Base-by-base conservation (phyloP, 2,888 invertebrate genomes). In the Aleiodes leptofemur region DNA sequence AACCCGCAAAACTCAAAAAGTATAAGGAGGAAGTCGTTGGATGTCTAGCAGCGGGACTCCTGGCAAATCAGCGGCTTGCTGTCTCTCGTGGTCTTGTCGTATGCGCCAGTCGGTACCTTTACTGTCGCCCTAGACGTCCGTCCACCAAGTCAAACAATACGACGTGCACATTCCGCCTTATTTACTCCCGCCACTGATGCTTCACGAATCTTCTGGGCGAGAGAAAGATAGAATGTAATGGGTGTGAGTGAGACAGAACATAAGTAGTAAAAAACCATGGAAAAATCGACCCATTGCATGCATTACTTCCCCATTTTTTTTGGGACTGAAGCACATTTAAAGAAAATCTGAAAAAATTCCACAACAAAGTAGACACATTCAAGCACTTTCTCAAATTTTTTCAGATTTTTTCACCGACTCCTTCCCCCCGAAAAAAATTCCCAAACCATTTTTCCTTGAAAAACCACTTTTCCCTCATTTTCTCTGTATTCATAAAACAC, bases 141-240 rank as follows among this genome's bases (percentile, higher is more conserved):
- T 87, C 85, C 83, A 82, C 82, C 80, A 84, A 84, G 86, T 87
- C 84, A 87, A 87, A 87, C 88, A 88, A 88, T 87, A 86, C 87
- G 85, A 86, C 87, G 86, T 86, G 86, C 84, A 82, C 86, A 86
- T 86, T 85, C 84, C 83, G 81, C 84, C 84, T 87, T 87, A 87
- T 88, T 87, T 87, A 87, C 86, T 86, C 82, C 78, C 78, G 82
- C 82, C 69, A 31, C 59, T 29, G 50, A 38, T 48, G 23, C 64
- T 64, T 34, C 34, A 61, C 69, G 56, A 69, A 29, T 31, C 64
- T 70, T 53, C 68, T 69, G 77, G 73, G 64, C 23, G 53, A 61
- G 57, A 61, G 69, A 69, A 57, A 59, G 59, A 69, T 51, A 23
- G 23, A 74, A 59, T 34, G 56, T 53, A 50, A 23, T 11, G 0